Conservation (phyloP, 2,113 vertebrate species). For the Synchiropus splendidus region DNA sequence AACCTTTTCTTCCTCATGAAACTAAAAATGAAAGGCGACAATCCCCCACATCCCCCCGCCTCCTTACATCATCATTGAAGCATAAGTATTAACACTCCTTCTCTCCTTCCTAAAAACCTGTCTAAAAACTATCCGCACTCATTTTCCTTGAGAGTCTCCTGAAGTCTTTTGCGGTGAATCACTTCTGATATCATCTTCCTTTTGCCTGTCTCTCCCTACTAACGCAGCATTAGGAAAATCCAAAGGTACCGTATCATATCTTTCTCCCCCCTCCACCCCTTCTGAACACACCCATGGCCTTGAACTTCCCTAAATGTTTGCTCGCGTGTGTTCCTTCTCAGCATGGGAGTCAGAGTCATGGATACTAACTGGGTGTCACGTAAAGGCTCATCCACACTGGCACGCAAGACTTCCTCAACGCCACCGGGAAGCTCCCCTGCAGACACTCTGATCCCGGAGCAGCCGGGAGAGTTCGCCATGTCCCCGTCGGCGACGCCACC, state of each 20-base stretch:
- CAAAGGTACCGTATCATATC: constrained; percentile 85
- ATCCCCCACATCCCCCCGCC: too few species aligned
- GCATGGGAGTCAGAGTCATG: constrained; percentile 98
- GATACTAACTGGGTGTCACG: constrained; percentile 97
- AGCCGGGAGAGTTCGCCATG: constrained; percentile 66
- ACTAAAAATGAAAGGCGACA: too few species aligned
- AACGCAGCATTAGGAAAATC: constrained; percentile 99
- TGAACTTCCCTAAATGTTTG: constrained; percentile 5
- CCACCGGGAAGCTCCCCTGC: constrained; percentile 76
- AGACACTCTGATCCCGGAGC: constrained; percentile 81
- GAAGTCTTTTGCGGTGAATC: constrained; percentile 5
- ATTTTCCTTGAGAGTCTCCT: too few species aligned
- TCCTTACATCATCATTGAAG: too few species aligned
- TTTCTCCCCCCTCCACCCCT: constrained; percentile 14
- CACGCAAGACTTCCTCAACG: constrained; percentile 77
- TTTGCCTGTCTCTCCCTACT: constrained; percentile 66
- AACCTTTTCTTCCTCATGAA: too few species aligned
- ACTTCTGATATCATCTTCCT: constrained; percentile 46
- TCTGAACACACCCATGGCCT: background rate
- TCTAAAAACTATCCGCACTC: background rate
- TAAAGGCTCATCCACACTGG: constrained; percentile 76
- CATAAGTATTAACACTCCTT: too few species aligned
- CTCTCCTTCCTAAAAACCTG: constrained; percentile 7
- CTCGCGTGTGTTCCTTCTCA: constrained; percentile 38
- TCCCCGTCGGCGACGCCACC: constrained; percentile 74